These are phyloP conservation scores for Piscicola geometra DNA, from an alignment of 2,888 invertebrate species.

Conservation along the genomic window DNA sequence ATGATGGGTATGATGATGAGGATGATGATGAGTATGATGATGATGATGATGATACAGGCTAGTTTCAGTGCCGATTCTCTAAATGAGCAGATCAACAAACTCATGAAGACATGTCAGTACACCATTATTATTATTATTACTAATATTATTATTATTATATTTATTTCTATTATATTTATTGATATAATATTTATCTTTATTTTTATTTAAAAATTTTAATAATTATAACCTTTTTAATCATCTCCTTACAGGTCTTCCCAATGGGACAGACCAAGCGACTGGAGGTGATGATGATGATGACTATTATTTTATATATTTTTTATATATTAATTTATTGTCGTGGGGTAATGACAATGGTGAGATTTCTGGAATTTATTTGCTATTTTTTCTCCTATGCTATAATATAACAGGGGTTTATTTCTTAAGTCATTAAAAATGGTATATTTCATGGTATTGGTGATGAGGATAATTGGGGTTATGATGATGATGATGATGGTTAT, in stretches of 20 bases:
- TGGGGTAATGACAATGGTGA: background rate
- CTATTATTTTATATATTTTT: background rate
- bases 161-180: background rate
- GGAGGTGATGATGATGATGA: background rate
- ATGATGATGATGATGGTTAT: background rate
- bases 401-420: background rate
- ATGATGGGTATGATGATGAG: no score
- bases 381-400: background rate
- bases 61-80: background rate
- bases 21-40: no score
- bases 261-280: no score
- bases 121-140: slow-evolving; percentile 1
- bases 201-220: background rate
- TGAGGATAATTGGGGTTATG: background rate
- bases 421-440: background rate
- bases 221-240: background rate
- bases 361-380: background rate
- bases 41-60: background rate
- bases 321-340: background rate
- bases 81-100: slow-evolving; percentile 5
- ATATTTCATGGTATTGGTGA: background rate
- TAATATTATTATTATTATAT: background rate
- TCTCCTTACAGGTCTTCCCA: background rate
- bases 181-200: background rate
- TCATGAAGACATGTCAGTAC: background rate